Evolutionary conservation across 2,113 vertebrate genomes (phyloP).

Genomic region (Brevimyrus niger): DNA sequence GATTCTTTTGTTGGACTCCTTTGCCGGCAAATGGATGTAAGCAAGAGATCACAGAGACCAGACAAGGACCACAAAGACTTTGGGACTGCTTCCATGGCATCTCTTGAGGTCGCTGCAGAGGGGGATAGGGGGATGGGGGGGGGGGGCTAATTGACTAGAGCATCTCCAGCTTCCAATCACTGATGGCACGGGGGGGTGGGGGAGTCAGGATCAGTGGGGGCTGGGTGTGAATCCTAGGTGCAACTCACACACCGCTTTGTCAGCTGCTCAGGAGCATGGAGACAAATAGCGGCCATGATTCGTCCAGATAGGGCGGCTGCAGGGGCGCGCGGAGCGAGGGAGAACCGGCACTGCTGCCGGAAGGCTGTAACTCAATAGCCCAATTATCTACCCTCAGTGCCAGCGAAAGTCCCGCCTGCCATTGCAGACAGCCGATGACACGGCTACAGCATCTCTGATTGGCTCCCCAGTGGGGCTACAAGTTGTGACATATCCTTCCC

Average conservation of each 20-base stretch:
- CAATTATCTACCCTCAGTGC: constrained; percentile 66
- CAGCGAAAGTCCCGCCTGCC: constrained; percentile 56
- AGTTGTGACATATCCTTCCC: constrained; percentile 51
- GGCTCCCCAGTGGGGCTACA: constrained; percentile 49
- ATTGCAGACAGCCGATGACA: constrained; percentile 61
- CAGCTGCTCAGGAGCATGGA: constrained; percentile 65
- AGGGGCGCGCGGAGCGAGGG: constrained; percentile 41
- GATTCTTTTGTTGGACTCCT: constrained; percentile 73
- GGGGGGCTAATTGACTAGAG: background rate
- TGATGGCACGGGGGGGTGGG: background rate
- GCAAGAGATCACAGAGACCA: background rate
- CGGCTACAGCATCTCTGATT: constrained; percentile 48
- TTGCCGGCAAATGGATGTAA: constrained; percentile 8
- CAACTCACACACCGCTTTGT: constrained; percentile 7
- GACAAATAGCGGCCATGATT: constrained; percentile 67
- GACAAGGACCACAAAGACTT: constrained; percentile 8
- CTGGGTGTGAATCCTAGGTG: background rate
- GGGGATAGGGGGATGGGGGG: background rate
- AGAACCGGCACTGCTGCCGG: constrained; percentile 39
- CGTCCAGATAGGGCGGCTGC: constrained; percentile 58
- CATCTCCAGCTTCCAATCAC: background rate
- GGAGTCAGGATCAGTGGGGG: background rate
- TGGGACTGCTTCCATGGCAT: background rate
- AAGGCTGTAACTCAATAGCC: constrained; percentile 76
- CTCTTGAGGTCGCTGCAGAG: background rate